phyloP scores from a whole-genome alignment of 2,888 invertebrate species.

The Mythimna loreyi region DNA sequence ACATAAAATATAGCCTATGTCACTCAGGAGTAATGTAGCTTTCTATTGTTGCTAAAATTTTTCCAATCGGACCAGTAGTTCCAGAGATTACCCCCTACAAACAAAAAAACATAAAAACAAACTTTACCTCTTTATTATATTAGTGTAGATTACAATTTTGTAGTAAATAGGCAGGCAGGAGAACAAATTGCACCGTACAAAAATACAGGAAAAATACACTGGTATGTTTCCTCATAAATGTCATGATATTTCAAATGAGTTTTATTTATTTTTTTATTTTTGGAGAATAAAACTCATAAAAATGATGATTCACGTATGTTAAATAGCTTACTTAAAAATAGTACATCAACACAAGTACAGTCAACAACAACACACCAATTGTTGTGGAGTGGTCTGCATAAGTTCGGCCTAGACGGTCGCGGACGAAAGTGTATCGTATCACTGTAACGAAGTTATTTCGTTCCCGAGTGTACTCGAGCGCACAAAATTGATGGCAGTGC shows the following conservation, averaged over 20 bases:
- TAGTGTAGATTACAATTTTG: background rate
- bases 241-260: too few species aligned
- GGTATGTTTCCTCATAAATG: background rate
- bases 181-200: background rate
- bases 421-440: slow-evolving; percentile 63
- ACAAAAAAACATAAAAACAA: too few species aligned
- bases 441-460: slow-evolving; percentile 73
- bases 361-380: background rate
- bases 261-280: slow-evolving; percentile 11
- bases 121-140: too few species aligned
- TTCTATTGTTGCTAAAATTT: too few species aligned
- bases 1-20: too few species aligned
- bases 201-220: slow-evolving; percentile 16
- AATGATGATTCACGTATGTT: slow-evolving; percentile 10
- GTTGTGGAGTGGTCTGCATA: slow-evolving; percentile 29
- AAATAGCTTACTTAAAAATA: background rate
- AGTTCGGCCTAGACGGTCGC: slow-evolving; percentile 28
- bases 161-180: background rate
- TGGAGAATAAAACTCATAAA: background rate
- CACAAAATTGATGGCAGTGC: slow-evolving; percentile 74
- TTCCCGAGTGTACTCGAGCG: slow-evolving; percentile 70
- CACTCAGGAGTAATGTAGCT: too few species aligned
- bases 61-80: too few species aligned
- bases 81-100: too few species aligned
- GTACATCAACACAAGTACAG: slow-evolving; percentile 2